Conservation (phyloP, 1,140 invertebrate genomes). For the Atta texana region DNA sequence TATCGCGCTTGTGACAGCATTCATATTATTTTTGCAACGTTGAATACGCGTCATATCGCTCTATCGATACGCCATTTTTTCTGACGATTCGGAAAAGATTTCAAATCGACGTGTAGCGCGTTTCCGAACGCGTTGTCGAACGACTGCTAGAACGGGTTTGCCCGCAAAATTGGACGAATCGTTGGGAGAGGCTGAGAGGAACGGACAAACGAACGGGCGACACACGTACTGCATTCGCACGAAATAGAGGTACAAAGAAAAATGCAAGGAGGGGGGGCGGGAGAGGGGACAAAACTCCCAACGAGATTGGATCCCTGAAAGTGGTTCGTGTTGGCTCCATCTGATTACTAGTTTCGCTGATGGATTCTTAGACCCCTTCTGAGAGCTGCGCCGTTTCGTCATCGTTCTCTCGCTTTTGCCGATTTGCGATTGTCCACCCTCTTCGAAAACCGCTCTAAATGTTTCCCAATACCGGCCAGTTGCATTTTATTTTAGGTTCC, state of each 20-base stretch:
- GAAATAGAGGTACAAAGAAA: slow-evolving; percentile 38
- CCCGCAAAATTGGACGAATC: slow-evolving; percentile 32
- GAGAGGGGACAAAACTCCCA: slow-evolving; percentile 74
- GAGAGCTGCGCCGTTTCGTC: slow-evolving; percentile 52
- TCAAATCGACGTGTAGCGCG: not conserved
- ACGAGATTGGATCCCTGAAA: slow-evolving; percentile 83
- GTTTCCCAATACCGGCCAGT: slow-evolving; percentile 51
- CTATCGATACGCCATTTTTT: not conserved
- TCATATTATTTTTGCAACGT: slow-evolving; percentile 20
- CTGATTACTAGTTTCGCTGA: slow-evolving; percentile 83
- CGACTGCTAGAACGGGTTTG: not conserved
- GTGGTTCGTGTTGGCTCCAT: slow-evolving; percentile 76
- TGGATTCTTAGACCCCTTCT: slow-evolving; percentile 80
- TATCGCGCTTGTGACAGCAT: not conserved
- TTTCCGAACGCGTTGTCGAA: not conserved
- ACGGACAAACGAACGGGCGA: not conserved
- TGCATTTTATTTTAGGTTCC: slow-evolving; percentile 75
- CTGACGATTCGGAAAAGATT: not conserved
- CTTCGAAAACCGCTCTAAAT: slow-evolving; percentile 39
- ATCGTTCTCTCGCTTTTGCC: slow-evolving; percentile 50
- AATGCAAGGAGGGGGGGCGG: slow-evolving; percentile 40
- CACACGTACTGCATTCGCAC: slow-evolving; percentile 41
- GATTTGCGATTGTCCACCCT: slow-evolving; percentile 37
- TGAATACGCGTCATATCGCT: not conserved
- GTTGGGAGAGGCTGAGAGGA: not conserved